Base-by-base conservation (phyloP, 64 coral and sea anemone genomes). In the Acropora yongei region DNA sequence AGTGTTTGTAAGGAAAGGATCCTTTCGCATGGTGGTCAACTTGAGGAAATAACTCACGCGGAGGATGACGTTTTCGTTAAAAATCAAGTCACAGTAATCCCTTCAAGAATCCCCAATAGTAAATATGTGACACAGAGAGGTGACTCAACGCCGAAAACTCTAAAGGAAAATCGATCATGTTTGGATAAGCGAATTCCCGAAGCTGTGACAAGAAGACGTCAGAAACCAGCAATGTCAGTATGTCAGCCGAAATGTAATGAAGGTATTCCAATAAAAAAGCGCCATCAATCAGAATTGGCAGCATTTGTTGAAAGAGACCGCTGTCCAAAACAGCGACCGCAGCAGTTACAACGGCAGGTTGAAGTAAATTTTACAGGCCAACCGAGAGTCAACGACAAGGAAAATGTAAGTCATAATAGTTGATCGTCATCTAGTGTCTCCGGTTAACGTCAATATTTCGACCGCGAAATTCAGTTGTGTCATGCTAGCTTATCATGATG, bases 51-150 rank as follows among this genome's bases (percentile, higher is more conserved):
- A 49, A 46, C 44, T 49, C 43, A 30, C 9, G 18, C 17, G 2
- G 82, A 69, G 16, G 61, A 85, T 68, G 82, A 85, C 8, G 82
- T 85, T 39, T 85, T 85, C 16, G 17, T 65, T 18, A 45, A 71
- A 2, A 85, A 71, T 85, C 44, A 85, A n/a, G 44, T 42, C 30
- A 85, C 82, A 20, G 65, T 71, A 47, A 48, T 85, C 19, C 17
- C 63, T 20, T 41, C 16, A 0, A 68, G 65, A 85, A 69, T 8
- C 3, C 1, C 44, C 48, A 68, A 85, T 49, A 18, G 0, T 0
- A 48, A 69, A 6, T 49, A 48, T 12, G 63, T 11, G 11, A 71
- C 44, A 30, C 19, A 85, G 44, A 9, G 0, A 45, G 61, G 44
- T 16, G 44, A 69, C 6, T 19, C 18, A 1, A 44, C 18, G 11